A percentile compares a stretch with the other conserved stretches of the same genome.
These are phyloP conservation scores for Sylvietta virens DNA, from an alignment of 2,113 vertebrate species.

Conservation along the genomic window DNA sequence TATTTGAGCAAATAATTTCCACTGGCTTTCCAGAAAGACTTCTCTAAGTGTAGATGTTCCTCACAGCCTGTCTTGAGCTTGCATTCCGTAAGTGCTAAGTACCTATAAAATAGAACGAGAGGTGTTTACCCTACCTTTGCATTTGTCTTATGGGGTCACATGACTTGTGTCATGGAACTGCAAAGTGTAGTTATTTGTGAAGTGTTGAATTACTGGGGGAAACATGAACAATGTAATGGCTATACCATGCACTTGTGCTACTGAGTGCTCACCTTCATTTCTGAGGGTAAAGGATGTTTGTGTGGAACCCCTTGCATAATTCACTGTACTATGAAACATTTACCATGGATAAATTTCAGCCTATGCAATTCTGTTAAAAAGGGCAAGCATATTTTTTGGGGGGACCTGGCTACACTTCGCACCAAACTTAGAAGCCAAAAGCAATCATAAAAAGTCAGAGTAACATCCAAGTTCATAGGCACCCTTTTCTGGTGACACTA, in stretches of 20 bases:
- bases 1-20: neutral
- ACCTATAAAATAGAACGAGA: neutral
- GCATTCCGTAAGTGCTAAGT: neutral
- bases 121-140: neutral
- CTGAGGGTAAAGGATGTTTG: neutral
- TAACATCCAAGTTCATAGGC: neutral
- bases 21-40: neutral
- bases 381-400: neutral
- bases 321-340: neutral
- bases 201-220: neutral
- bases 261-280: neutral
- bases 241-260: neutral
- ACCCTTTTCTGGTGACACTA: neutral
- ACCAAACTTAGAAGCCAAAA: neutral
- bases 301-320: neutral
- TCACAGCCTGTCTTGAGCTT: neutral
- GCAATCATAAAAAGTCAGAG: neutral
- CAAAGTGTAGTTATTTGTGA: neutral
- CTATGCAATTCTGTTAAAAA: neutral
- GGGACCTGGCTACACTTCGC: neutral
- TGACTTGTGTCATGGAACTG: neutral
- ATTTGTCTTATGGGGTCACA: neutral
- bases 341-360: neutral
- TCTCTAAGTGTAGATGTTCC: neutral
- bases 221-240: neutral